Base-by-base conservation (phyloP, 2,888 invertebrate species). In the Volucella inflata region DNA sequence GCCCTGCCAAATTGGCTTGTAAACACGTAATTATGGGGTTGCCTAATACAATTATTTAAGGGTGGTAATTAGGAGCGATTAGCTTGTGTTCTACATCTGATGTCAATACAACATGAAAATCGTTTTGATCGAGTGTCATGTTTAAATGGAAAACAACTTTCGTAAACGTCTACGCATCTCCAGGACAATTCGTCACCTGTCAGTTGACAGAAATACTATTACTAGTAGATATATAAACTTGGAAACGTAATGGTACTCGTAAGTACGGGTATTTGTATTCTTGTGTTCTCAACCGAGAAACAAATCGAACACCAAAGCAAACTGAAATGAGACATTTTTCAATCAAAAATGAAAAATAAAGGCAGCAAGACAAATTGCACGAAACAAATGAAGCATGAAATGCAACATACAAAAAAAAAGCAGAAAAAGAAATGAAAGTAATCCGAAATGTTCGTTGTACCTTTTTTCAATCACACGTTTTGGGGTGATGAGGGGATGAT, bases 11-110 rank as follows among this genome's bases (percentile, higher is more conserved):
- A 85, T 85, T 85, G 77, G 85, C 85, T 85, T 85, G 85, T 85
- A 85, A 85, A 85, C 85, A 85, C 85, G 76, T 85, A 85, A 85
- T 81, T 85, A 81, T 85, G 77, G 85, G 84, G 85, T 85, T 85
- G 81, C 76, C 76, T 85, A 85, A 85, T 76, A 85, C 76, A 85
- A 85, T 81, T 81, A 81, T 72, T 74, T 81, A 77, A 85, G 85
- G 85, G 85, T 85, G 77, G 77, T 85, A 85, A 85, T 85, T 85
- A 85, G 80, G 21, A 81, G 71, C 81, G 85, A 77, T 85, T 85
- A 85, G 81, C 85, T 68, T 71, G 71, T 74, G 76, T 85, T 81
- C 81, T 71, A 77, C 76, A 62, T 76, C 57, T 75, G 85, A 72
- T 85, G 81, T 85, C 81, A 72, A 81, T 64, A 68, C 72, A 71